phyloP scores from a whole-genome alignment of 2,797 vertebrate species.

The Phoebastria nigripes region DNA sequence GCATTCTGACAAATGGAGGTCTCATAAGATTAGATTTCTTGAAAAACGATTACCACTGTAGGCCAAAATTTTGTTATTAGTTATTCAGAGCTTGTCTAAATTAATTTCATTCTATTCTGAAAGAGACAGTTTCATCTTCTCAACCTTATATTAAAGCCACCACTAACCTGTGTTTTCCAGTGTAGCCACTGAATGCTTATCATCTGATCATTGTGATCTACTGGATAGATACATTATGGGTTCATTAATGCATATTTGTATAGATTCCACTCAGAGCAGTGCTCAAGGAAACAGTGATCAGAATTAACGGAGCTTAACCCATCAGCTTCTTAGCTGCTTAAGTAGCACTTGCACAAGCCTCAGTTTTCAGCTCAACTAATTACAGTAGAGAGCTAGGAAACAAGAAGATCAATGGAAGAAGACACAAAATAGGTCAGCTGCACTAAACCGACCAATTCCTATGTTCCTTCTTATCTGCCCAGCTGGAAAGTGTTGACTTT shows the following conservation, averaged over 20 bases:
- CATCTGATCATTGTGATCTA: neutral
- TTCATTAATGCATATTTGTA: neutral
- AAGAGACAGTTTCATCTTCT: neutral
- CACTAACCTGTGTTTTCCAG: neutral
- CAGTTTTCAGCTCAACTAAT: neutral
- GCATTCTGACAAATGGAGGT: neutral
- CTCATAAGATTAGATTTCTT: neutral
- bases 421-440: neutral
- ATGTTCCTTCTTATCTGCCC: neutral
- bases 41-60: neutral
- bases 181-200: neutral
- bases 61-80: neutral
- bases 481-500: neutral
- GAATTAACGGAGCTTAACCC: neutral
- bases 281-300: neutral
- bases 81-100: neutral
- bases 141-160: neutral
- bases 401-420: neutral
- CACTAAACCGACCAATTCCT: neutral
- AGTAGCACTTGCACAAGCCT: neutral
- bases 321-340: neutral
- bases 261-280: neutral
- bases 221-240: neutral
- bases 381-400: neutral
- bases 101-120: neutral